These are phyloP conservation scores for Capreolus pygargus DNA, from an alignment of 2,113 vertebrate genomes.

Conservation along the genomic window DNA sequence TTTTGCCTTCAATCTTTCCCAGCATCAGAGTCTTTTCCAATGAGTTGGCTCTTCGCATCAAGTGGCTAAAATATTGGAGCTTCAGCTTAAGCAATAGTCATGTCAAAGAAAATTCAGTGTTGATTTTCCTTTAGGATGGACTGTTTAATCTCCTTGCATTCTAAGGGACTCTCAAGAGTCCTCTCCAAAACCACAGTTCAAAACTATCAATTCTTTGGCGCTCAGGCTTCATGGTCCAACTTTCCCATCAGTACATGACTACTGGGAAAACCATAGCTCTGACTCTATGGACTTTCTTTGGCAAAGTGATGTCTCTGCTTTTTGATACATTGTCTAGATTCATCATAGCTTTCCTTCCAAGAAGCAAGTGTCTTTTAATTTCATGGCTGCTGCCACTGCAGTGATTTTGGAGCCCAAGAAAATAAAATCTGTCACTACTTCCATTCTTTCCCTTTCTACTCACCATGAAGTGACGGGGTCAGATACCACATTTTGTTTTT, in stretches of 20 bases:
- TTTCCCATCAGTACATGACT: neutral
- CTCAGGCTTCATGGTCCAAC: neutral
- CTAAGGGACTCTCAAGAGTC: neutral
- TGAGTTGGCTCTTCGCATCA: neutral
- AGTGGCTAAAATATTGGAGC: neutral
- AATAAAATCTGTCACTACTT: neutral
- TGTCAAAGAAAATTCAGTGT: neutral
- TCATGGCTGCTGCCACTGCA: neutral
- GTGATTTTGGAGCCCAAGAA: neutral
- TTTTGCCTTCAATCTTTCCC: neutral
- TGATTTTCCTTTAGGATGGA: neutral
- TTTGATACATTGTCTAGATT: neutral
- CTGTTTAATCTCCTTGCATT: neutral
- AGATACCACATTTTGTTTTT: neutral
- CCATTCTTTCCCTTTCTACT: neutral
- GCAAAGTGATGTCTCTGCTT: neutral
- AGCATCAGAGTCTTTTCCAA: neutral
- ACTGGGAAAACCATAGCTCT: neutral
- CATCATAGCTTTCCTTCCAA: neutral
- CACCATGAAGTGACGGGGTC: neutral
- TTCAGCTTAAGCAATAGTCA: neutral
- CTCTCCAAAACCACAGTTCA: neutral
- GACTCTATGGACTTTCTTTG: neutral
- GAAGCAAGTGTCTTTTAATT: neutral
- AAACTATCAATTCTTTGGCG: neutral